phyloP scores from a whole-genome alignment of 2,113 vertebrate species.

The Chauna torquata region DNA sequence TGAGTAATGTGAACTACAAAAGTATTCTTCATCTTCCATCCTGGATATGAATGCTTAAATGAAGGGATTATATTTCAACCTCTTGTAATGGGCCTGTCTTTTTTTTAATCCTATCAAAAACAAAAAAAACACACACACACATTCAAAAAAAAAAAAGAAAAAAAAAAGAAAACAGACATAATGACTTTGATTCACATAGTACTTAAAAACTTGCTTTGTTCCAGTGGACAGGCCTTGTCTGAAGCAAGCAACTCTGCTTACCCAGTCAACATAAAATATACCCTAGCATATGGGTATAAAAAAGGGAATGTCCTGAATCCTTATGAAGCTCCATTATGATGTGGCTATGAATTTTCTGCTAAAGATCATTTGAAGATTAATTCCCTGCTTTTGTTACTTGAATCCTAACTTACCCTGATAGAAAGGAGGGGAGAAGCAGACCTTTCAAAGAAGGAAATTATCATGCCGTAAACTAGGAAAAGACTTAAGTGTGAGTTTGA shows the following conservation, averaged over 20 bases:
- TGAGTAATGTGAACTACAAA: constrained; percentile 52
- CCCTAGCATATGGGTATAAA: not conserved
- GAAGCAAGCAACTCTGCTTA: not conserved
- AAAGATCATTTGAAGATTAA: not conserved
- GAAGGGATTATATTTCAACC: not conserved
- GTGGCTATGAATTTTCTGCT: constrained; percentile 22
- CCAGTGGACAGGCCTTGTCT: not conserved
- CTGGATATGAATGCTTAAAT: constrained; percentile 1
- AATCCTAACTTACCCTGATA: not conserved
- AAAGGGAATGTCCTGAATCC: not conserved
- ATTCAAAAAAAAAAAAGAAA: not conserved
- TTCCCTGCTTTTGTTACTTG: not conserved
- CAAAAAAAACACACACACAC: too few species aligned
- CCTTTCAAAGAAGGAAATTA: not conserved
- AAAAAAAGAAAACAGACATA: not conserved
- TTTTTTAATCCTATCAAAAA: not conserved
- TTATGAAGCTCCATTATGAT: not conserved
- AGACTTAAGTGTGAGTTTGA: not conserved
- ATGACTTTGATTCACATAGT: not conserved
- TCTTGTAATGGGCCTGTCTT: not conserved
- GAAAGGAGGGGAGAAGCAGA: not conserved
- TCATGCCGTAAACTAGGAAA: not conserved
- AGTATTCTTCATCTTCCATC: constrained; percentile 21
- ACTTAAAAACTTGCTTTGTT: not conserved
- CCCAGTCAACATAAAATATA: not conserved